phyloP scores from a whole-genome alignment of 2,888 invertebrate species.

The Macrosoma leucophasiata region DNA sequence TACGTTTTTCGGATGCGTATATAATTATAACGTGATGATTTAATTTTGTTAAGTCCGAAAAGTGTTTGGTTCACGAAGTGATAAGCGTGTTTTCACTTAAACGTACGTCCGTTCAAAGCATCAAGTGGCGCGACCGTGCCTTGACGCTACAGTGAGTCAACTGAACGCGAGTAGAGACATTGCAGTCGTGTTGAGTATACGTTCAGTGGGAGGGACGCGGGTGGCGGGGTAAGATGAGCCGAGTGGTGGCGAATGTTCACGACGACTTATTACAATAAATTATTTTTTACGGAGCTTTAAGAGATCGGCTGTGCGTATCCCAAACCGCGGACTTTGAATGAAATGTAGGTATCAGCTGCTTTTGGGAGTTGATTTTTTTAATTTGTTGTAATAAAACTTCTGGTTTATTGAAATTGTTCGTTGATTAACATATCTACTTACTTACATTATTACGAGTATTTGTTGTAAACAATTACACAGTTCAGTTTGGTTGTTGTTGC shows the following conservation, averaged over 20 bases:
- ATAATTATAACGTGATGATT: conserved; percentile 18
- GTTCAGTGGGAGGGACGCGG: conserved; percentile 45
- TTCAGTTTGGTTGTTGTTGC: neutral
- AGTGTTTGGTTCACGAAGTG: conserved; percentile 47
- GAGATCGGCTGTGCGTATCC: conserved; percentile 55
- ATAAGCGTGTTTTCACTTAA: conserved; percentile 63
- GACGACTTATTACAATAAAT: conserved; percentile 74
- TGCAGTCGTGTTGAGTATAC: conserved; percentile 67
- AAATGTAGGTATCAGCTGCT: conserved; percentile 50
- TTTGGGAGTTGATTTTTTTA: too few relatives aligned
- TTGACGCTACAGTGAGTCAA: conserved; percentile 66
- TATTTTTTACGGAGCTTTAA: conserved; percentile 68
- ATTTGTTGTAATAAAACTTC: conserved; percentile 10
- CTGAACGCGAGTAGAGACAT: conserved; percentile 61
- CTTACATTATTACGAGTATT: too few relatives aligned
- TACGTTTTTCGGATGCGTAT: conserved; percentile 3
- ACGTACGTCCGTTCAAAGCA: conserved; percentile 57
- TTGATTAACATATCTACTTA: too few relatives aligned
- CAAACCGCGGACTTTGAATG: conserved; percentile 57
- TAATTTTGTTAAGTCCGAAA: conserved; percentile 30
- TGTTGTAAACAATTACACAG: too few relatives aligned
- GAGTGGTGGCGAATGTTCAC: conserved; percentile 71
- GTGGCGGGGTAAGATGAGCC: conserved; percentile 60
- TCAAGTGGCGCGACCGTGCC: conserved; percentile 67
- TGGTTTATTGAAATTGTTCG: conserved; percentile 6